Percentiles rank a stretch among this genome's conserved stretches.
Evolutionary conservation across 2,797 vertebrate species (phyloP).

Genomic region (Chelidonichthys spinosus): DNA sequence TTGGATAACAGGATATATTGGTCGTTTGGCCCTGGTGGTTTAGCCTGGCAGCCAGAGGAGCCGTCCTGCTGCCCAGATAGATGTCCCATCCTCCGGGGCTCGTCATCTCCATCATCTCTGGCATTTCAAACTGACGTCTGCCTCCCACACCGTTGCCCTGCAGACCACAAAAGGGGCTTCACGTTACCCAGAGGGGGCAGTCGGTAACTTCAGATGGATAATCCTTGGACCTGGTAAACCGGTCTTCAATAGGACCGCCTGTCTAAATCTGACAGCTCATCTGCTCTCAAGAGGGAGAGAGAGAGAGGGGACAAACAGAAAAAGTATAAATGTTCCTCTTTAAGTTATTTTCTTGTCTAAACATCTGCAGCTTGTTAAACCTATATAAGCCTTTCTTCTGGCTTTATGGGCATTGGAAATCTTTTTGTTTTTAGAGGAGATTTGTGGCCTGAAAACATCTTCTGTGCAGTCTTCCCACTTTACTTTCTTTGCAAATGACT

Average conservation of each 20-base stretch:
- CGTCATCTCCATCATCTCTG: slow-evolving; percentile 71
- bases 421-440: slow-evolving; percentile 38
- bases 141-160: slow-evolving; percentile 71
- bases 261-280: slow-evolving; percentile 70
- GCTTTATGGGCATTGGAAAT: slow-evolving; percentile 39
- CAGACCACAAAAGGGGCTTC: slow-evolving; percentile 77
- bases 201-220: slow-evolving; percentile 86
- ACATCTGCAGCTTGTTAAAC: slow-evolving; percentile 55
- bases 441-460: slow-evolving; percentile 33
- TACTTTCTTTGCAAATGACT: slow-evolving; percentile 19
- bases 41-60: slow-evolving; percentile 51
- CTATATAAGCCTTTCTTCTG: slow-evolving; percentile 23
- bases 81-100: slow-evolving; percentile 54
- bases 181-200: slow-evolving; percentile 79
- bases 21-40: slow-evolving; percentile 26
- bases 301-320: neutral
- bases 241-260: slow-evolving; percentile 79
- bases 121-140: slow-evolving; percentile 75
- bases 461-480: slow-evolving; percentile 22
- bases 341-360: slow-evolving; percentile 22
- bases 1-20: slow-evolving; percentile 5
- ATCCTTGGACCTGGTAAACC: slow-evolving; percentile 86
- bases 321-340: slow-evolving; percentile 7
- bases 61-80: slow-evolving; percentile 32
- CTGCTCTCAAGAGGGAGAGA: slow-evolving; percentile 16